These are phyloP conservation scores for Rhabditoides inermis DNA, from an alignment of 2,888 invertebrate genomes.

Conservation along the genomic window DNA sequence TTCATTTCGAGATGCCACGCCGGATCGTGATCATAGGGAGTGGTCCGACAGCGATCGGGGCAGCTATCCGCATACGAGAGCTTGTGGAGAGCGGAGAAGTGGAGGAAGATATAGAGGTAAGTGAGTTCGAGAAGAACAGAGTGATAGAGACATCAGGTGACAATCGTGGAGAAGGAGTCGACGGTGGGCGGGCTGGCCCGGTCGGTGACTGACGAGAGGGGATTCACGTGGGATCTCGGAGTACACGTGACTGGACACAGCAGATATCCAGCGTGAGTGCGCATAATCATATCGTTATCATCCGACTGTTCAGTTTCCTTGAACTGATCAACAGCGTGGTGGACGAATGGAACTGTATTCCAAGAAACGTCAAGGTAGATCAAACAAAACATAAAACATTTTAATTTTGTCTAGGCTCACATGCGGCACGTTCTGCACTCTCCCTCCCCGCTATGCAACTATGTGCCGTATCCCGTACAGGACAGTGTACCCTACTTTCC, in stretches of 20 bases:
- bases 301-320: conserved; percentile 11
- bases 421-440: conserved; percentile 17
- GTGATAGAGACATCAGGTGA: too few relatives aligned
- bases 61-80: conserved; percentile 15
- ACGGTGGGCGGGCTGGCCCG: conserved; percentile 18
- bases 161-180: conserved; percentile 15
- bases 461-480: conserved; percentile 23
- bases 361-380: conserved; percentile 14
- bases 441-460: conserved; percentile 5
- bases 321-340: conserved; percentile 16
- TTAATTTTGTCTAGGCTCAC: conserved; percentile 10
- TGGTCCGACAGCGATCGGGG: conserved; percentile 25
- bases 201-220: conserved; percentile 14
- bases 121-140: too few relatives aligned
- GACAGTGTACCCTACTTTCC: conserved; percentile 20
- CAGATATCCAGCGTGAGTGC: background rate
- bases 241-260: conserved; percentile 17
- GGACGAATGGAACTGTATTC: conserved; percentile 17
- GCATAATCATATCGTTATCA: background rate
- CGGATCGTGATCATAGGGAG: conserved; percentile 18
- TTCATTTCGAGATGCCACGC: background rate
- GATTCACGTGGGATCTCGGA: conserved; percentile 23
- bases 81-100: conserved; percentile 8
- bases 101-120: conserved; percentile 4
- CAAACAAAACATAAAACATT: background rate